Evolutionary conservation across 2,113 vertebrate species (phyloP).

Genomic region (Rousettus leschenaultii): DNA sequence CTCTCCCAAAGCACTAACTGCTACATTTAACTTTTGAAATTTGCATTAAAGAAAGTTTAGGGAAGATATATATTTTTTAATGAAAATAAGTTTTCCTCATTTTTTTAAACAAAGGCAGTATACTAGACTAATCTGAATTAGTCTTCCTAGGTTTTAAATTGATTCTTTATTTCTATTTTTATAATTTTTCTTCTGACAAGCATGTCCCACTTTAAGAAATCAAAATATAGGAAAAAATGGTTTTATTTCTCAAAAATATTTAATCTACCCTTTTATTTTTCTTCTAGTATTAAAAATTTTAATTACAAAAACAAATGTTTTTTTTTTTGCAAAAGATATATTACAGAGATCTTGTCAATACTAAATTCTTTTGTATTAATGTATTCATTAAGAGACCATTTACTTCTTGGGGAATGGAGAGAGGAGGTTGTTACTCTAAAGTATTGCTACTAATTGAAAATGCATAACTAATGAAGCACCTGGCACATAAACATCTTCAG

Average conservation of each 20-base stretch:
- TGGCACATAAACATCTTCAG: not conserved
- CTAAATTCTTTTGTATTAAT: not conserved
- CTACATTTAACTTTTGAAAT: not conserved
- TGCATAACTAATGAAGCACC: not conserved
- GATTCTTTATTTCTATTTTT: not conserved
- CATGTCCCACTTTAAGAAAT: not conserved
- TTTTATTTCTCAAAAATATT: not conserved
- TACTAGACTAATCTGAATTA: not conserved
- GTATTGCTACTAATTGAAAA: not conserved
- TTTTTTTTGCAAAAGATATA: not conserved
- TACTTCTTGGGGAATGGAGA: not conserved
- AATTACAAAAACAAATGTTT: not conserved
- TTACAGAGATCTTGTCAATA: not conserved
- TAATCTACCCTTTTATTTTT: not conserved
- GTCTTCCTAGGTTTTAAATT: not conserved
- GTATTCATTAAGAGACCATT: not conserved
- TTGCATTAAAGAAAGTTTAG: not conserved
- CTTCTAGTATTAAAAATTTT: not conserved
- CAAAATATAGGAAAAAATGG: not conserved
- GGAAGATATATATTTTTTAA: not conserved
- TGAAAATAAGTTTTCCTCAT: not conserved
- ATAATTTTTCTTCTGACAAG: not conserved
- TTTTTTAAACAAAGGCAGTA: not conserved
- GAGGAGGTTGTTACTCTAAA: not conserved
- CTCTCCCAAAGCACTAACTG: not conserved